Evolutionary conservation across 2,888 invertebrate genomes (phyloP).

Genomic region (Flexamia atlantica): DNA sequence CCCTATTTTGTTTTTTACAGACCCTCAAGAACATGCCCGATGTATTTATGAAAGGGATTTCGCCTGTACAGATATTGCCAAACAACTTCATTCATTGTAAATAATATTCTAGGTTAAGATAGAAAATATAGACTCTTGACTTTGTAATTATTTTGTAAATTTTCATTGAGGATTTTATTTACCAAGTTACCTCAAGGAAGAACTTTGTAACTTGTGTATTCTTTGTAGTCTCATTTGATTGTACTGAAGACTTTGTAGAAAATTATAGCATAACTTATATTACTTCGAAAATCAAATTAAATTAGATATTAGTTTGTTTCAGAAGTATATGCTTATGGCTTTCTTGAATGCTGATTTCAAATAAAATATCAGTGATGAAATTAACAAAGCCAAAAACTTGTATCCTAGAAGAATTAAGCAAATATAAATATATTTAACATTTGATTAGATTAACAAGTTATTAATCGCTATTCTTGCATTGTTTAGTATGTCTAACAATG

Average conservation of each 20-base stretch:
- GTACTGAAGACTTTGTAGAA: not conserved
- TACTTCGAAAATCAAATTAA: not conserved
- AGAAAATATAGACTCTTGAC: slow-evolving; percentile 19
- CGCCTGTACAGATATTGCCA: slow-evolving; percentile 42
- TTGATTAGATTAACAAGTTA: too few relatives aligned
- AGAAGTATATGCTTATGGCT: not conserved
- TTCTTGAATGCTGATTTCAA: too few relatives aligned
- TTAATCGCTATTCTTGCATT: too few relatives aligned
- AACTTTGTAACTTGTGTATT: slow-evolving; percentile 30
- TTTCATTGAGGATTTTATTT: slow-evolving; percentile 16
- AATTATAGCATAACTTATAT: not conserved
- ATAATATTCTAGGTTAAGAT: slow-evolving; percentile 40
- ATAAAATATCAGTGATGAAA: too few relatives aligned
- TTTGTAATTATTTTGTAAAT: slow-evolving; percentile 52
- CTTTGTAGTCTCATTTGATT: not conserved
- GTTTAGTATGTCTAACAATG: too few relatives aligned
- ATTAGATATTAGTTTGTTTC: not conserved
- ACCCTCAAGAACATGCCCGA: slow-evolving; percentile 10
- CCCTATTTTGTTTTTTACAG: not conserved
- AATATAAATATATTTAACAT: too few relatives aligned
- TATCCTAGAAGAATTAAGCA: too few relatives aligned
- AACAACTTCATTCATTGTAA: slow-evolving; percentile 37
- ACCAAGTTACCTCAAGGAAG: slow-evolving; percentile 48
- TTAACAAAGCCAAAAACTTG: too few relatives aligned
- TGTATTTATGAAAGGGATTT: slow-evolving; percentile 38